Evolutionary conservation across 2,797 vertebrate genomes (phyloP), one percentile per base, ranked within the genome.

Genomic region (Pitangus sulphuratus): DNA sequence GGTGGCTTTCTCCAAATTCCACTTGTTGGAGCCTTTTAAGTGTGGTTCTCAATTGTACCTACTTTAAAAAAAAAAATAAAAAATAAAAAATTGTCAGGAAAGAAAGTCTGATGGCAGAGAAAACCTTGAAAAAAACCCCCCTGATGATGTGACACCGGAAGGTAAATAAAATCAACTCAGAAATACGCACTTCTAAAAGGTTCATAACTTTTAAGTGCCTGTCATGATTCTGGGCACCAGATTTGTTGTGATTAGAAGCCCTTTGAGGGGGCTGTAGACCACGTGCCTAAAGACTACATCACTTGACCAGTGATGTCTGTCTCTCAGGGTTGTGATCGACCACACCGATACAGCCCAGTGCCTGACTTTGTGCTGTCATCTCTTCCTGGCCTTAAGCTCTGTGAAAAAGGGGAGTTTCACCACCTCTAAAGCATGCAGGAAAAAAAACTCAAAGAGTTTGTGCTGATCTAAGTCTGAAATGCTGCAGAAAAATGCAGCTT

Each of bases 291-390:
- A 39, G 33, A 64, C 47, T 4, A 11, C 11, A 26, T 37, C 25
- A 2, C 26, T 80, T 51, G 26, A 39, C 25, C 28, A 20, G 12
- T 26, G 47, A 26, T 26, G 14, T 51, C 30, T 72, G 25, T 35
- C 22, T 44, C 62, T 54, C 58, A 68, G 50, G 28, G 28, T 8
- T 47, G 21, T 44, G 65, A 24, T 0, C 58, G 47, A 44, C 8
- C 28, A 37, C 0, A 0, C 0, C 1, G 68, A 40, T 30, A 50
- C 39, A 82, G 20, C 21, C 54, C 44, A 12, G 7, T 18, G 20
- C n/a, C 8, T 50, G 3, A n/a, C 22, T 77, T 65, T 69, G 25
- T 77, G 57, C 15, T 81, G 14, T 12, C n/a, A 19, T 21, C 9
- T 71, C 82, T 75, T 56, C 31, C 22, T 19, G 39, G 31, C 14